A percentile compares a stretch with the other conserved stretches of the same genome.
phyloP scores from a whole-genome alignment of 2,113 vertebrate species.

The Lamprotornis superbus region DNA sequence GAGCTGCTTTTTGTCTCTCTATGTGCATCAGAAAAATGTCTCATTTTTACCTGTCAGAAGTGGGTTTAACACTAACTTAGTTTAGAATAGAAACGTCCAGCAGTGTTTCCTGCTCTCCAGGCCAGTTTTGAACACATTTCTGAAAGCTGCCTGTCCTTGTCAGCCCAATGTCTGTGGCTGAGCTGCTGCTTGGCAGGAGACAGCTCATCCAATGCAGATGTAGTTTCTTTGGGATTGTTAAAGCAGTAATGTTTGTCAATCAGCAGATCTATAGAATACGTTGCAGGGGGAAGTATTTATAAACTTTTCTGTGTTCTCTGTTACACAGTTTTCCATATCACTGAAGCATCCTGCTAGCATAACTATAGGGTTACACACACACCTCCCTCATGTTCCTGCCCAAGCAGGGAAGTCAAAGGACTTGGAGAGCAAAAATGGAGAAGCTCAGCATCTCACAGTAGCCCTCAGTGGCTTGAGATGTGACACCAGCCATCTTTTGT shows the following conservation, averaged over 20 bases:
- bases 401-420: not conserved
- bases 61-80: not conserved
- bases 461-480: not conserved
- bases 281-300: not conserved
- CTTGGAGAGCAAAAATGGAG: not conserved
- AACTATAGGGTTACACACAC: accelerated
- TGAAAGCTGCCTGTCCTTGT: not conserved
- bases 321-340: accelerated
- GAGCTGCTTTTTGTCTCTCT: not conserved
- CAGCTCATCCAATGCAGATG: not conserved
- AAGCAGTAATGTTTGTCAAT: not conserved
- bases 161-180: not conserved
- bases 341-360: not conserved
- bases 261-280: not conserved
- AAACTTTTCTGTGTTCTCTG: not conserved
- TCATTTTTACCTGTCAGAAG: not conserved
- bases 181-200: not conserved
- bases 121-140: not conserved
- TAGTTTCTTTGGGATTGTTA: not conserved
- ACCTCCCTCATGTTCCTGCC: not conserved
- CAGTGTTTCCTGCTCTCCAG: not conserved
- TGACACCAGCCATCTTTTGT: not conserved
- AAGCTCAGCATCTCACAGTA: not conserved
- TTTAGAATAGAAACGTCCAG: not conserved
- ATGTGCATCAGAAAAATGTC: not conserved